These are phyloP conservation scores for Leptinotarsa rubiginosa DNA, from an alignment of 2,888 invertebrate genomes.

Conservation along the genomic window DNA sequence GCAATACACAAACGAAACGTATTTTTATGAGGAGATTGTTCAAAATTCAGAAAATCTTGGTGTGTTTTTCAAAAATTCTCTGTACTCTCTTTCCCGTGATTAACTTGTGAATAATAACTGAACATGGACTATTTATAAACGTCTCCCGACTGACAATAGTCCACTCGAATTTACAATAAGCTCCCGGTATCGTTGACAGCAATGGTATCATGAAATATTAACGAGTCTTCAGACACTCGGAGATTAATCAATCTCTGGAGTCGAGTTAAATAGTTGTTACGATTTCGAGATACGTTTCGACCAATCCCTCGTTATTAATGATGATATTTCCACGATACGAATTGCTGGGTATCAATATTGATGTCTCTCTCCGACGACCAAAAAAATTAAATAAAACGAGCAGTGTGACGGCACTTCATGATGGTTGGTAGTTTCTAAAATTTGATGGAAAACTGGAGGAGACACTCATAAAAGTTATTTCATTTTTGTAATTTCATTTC, in stretches of 20 bases:
- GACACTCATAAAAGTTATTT: too few species aligned
- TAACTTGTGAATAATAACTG: constrained; percentile 29
- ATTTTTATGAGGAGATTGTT: too few species aligned
- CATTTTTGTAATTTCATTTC: too few species aligned
- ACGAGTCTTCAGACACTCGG: constrained; percentile 40
- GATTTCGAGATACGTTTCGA: constrained; percentile 24
- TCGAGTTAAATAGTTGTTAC: constrained; percentile 40
- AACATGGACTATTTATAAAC: constrained; percentile 41
- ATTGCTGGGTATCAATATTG: constrained; percentile 12
- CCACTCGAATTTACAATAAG: constrained; percentile 38
- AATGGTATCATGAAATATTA: constrained; percentile 46
- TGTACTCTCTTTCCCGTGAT: constrained; percentile 4
- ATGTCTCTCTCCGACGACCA: constrained; percentile 1
- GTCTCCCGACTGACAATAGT: constrained; percentile 34
- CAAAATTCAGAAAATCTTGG: too few species aligned
- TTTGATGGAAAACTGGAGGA: too few species aligned
- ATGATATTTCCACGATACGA: constrained; percentile 5
- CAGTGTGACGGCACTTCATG: not conserved
- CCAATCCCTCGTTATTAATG: constrained; percentile 18
- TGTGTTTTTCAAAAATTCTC: too few species aligned
- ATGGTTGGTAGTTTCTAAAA: too few species aligned
- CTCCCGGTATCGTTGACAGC: constrained; percentile 43
- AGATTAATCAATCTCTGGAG: constrained; percentile 48
- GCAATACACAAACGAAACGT: too few species aligned
- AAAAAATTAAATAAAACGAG: not conserved